Conservation (phyloP, 2,888 invertebrate genomes). For the Entomobrya multifasciata region DNA sequence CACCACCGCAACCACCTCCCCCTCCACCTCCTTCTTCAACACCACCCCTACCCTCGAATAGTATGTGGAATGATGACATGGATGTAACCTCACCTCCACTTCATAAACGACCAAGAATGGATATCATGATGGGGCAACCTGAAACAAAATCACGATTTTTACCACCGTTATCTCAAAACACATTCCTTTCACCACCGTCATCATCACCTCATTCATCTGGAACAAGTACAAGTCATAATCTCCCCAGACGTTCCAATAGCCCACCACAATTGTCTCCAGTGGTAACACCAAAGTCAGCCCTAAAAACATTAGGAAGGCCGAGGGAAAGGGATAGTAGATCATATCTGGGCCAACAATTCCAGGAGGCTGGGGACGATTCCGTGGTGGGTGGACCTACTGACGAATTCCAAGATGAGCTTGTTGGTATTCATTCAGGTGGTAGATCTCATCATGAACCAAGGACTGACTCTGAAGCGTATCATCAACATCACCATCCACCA, state of each 20-base stretch:
- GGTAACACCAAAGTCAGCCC: conserved; percentile 53
- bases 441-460: neutral
- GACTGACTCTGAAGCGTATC: too few species aligned
- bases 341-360: neutral
- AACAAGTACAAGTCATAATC: neutral
- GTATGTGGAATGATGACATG: neutral
- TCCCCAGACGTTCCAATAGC: conserved; percentile 54
- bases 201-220: neutral
- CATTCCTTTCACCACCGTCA: neutral
- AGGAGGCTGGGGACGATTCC: neutral
- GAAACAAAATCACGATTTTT: neutral
- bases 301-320: neutral
- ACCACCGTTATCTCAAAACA: neutral
- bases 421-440: neutral
- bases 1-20: neutral
- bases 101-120: neutral
- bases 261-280: conserved; percentile 72
- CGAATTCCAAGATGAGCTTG: conserved; percentile 44
- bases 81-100: neutral
- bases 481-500: neutral
- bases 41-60: neutral
- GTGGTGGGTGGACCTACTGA: neutral
- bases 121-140: neutral
- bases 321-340: neutral
- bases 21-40: neutral